These are phyloP conservation scores for Chaetodon auriga DNA, from an alignment of 2,113 vertebrate genomes.

Conservation along the genomic window DNA sequence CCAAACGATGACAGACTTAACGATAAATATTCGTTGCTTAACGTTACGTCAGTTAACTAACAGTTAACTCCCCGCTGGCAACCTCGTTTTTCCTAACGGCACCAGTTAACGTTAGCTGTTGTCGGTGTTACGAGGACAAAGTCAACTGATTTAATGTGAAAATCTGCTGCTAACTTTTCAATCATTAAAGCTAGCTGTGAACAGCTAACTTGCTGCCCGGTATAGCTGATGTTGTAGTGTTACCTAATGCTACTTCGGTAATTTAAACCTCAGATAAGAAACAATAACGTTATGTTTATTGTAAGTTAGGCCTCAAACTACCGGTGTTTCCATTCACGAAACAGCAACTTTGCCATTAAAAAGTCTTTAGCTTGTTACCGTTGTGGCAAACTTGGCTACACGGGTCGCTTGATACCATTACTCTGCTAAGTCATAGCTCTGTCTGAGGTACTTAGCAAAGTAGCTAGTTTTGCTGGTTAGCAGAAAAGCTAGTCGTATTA, in stretches of 20 bases:
- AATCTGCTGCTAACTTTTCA: not conserved
- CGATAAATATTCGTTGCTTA: not conserved
- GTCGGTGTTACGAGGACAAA: not conserved
- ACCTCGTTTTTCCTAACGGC: not conserved
- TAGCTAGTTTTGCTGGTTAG: constrained; percentile 28
- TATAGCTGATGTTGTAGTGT: not conserved
- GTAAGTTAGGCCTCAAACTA: not conserved
- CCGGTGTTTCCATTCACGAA: not conserved
- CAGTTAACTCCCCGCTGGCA: not conserved
- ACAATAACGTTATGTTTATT: not conserved
- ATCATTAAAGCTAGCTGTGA: not conserved
- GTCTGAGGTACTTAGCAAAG: not conserved
- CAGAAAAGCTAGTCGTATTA: constrained; percentile 41
- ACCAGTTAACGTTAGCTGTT: not conserved
- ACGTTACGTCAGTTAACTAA: not conserved
- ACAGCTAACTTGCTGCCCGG: not conserved
- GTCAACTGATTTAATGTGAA: not conserved
- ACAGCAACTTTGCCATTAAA: not conserved
- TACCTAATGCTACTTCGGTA: not conserved
- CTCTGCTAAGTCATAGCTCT: not conserved
- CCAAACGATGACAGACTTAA: not conserved
- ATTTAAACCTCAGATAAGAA: not conserved
- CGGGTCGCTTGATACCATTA: not conserved
- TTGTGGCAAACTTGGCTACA: not conserved
- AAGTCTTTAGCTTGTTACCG: no score